Base-by-base conservation (phyloP, 2,797 vertebrate genomes). In the Enteromius thamalakanensis region DNA sequence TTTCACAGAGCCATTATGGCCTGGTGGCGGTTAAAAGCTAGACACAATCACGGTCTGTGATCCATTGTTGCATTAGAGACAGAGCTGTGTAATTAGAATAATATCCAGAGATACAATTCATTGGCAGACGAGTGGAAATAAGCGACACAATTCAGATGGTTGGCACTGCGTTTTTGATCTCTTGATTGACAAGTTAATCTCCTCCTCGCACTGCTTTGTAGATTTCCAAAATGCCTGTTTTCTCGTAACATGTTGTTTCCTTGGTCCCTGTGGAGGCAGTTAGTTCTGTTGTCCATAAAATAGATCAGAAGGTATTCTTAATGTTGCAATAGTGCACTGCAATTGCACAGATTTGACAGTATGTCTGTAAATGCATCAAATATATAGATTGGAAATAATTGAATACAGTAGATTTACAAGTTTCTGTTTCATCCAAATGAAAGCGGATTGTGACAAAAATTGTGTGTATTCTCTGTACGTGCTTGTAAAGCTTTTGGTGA, bases 11-110 rank as follows among this genome's bases (percentile, higher is more conserved):
- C 82, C 79, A 84, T 86, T 85, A 85, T 76, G 32, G 69, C 76
- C 55, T 34, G 62, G 40, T 82, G 79, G 76, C 60, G 67, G 85
- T 86, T 84, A 77, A 80, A 58, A 89, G 76, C 60, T 75, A 76
- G 81, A 81, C 81, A 80, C 65, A 86, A 84, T 82, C 80, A 85
- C 87, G 82, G 81, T 83, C 85, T 89, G 86, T 87, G 58, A 84
- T 88, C 69, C 91, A 91, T 87, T 87, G 90, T 92, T 92, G 75
- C 76, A 84, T 77, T 85, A 85, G 76, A 82, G 60, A 85, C 49
- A 64, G 75, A 84, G 80, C 51, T 82, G 55, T 79, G 62, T 87
- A 87, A 88, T 86, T 87, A 67, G 81, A 81, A 86, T 53, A 69
- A 80, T 86, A 82, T 58, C 47, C 82, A 74, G 83, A 88, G 85